phyloP scores from a whole-genome alignment of 2,797 vertebrate species.

The Mormyrus hasselquistii region DNA sequence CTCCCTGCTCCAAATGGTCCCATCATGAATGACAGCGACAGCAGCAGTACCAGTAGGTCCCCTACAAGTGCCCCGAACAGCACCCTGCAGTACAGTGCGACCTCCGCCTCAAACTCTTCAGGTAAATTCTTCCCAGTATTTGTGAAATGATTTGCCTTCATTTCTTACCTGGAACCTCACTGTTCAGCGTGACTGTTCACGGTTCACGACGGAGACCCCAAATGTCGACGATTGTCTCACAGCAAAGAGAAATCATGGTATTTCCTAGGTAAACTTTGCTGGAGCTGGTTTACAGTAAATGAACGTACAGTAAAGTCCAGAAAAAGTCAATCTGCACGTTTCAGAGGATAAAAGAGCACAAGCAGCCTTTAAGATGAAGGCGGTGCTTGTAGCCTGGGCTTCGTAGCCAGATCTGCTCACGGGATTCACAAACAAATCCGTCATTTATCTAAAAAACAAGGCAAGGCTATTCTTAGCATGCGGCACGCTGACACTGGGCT shows the following conservation, averaged over 20 bases:
- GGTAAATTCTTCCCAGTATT: neutral
- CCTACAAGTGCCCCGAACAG: neutral
- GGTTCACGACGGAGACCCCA: neutral
- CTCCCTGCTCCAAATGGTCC: neutral
- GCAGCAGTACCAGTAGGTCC: neutral
- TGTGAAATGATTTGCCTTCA: neutral
- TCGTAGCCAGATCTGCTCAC: neutral
- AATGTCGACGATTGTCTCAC: neutral
- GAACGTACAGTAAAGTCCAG: neutral
- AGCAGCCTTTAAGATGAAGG: too few relatives aligned
- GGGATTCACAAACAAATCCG: neutral
- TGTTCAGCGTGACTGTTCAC: neutral
- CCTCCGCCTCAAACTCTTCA: neutral
- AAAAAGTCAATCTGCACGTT: neutral
- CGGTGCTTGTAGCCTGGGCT: neutral
- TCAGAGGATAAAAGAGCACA: neutral
- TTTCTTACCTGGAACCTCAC: conserved; percentile 35
- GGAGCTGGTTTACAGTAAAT: neutral
- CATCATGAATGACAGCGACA: neutral
- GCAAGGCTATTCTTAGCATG: neutral
- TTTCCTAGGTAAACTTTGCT: neutral
- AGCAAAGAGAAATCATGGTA: neutral
- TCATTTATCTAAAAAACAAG: neutral
- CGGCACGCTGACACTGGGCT: neutral
- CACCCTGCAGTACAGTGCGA: neutral